Evolutionary conservation across 2,113 vertebrate genomes (phyloP).

Genomic region (Myiozetetes cayanensis): DNA sequence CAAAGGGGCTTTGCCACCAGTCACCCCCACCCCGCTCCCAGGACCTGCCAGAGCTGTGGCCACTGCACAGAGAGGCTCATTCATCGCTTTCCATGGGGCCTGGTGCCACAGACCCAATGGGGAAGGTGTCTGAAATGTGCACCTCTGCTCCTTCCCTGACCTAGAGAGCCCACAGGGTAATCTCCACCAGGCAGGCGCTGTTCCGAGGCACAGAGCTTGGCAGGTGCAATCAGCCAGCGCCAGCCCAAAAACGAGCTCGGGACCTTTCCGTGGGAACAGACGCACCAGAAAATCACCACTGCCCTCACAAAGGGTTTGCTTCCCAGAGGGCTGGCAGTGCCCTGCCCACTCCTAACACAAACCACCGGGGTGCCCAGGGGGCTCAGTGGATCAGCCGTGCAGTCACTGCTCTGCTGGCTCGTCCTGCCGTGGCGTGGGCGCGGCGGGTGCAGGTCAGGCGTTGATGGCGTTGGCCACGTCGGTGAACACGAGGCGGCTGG

Average conservation of each 20-base stretch:
- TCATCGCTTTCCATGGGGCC: background rate
- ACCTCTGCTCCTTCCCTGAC: background rate
- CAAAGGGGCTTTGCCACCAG: background rate
- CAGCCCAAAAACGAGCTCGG: background rate
- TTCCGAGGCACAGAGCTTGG: background rate
- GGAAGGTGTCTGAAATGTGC: background rate
- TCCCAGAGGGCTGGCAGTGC: background rate
- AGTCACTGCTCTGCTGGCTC: constrained; percentile 6
- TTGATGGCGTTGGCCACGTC: constrained; percentile 94
- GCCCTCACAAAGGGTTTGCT: background rate
- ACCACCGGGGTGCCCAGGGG: background rate
- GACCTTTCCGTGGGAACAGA: background rate
- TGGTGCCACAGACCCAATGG: background rate
- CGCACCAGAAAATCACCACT: background rate
- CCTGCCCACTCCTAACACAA: background rate
- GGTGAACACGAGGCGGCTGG: constrained; percentile 93
- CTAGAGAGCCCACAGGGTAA: background rate
- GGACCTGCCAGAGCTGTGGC: background rate
- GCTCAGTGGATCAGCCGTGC: background rate
- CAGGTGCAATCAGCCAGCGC: background rate
- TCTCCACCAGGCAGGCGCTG: background rate
- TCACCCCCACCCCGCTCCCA: background rate
- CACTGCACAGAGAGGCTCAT: background rate
- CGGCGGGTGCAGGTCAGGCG: constrained; percentile 71
- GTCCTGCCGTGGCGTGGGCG: background rate